phyloP scores from a whole-genome alignment of 2,888 invertebrate genomes.

The Carpatolechia fugitivella region DNA sequence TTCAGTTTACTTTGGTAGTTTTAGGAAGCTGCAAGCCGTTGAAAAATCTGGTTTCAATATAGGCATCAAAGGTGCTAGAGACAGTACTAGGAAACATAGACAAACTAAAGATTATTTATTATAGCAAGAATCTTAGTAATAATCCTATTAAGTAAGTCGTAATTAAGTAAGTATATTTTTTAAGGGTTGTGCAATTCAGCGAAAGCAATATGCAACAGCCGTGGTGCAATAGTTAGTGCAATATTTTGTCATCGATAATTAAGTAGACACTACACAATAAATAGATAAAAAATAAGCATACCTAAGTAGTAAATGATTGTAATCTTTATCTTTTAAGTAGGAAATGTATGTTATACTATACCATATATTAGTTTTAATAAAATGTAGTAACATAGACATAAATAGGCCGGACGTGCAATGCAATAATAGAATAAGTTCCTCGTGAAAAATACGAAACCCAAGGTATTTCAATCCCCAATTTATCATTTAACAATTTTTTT shows the following conservation, averaged over 20 bases:
- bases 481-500: neutral
- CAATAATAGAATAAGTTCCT: slow-evolving; percentile 54
- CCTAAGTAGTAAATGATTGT: neutral
- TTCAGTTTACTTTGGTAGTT: slow-evolving; percentile 90
- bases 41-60: slow-evolving; percentile 40
- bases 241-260: slow-evolving; percentile 32
- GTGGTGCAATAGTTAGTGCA: slow-evolving; percentile 59
- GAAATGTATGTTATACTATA: too few species aligned
- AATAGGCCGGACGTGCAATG: slow-evolving; percentile 75
- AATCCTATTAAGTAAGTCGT: slow-evolving; percentile 26
- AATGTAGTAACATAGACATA: slow-evolving; percentile 30
- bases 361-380: too few species aligned
- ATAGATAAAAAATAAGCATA: neutral
- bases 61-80: slow-evolving; percentile 36
- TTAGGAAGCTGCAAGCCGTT: slow-evolving; percentile 68
- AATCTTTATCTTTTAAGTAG: slow-evolving; percentile 3
- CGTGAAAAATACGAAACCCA: slow-evolving; percentile 5
- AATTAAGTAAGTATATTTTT: slow-evolving; percentile 12
- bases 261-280: neutral
- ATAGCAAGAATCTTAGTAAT: slow-evolving; percentile 22
- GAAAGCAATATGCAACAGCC: too few species aligned
- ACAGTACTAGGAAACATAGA: slow-evolving; percentile 39
- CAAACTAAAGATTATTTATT: slow-evolving; percentile 34
- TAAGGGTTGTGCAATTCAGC: slow-evolving; percentile 41
- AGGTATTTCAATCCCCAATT: neutral